A percentile compares a stretch with the other conserved stretches of the same genome.
phyloP scores from a whole-genome alignment of 2,888 invertebrate genomes.

The Philereme transversata region DNA sequence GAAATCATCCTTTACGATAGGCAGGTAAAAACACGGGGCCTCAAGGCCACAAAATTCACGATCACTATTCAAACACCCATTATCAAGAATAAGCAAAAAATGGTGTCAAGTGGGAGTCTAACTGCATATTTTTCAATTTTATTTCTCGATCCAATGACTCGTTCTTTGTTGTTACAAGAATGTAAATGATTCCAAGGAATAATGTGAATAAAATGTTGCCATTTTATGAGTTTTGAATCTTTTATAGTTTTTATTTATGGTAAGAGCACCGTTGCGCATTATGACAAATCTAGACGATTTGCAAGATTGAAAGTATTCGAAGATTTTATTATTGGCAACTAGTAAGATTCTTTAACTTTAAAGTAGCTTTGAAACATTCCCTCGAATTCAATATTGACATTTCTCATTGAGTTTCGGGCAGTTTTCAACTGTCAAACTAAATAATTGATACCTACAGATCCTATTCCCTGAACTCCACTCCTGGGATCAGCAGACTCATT shows the following conservation, averaged over 20 bases:
- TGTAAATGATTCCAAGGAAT: constrained; percentile 17
- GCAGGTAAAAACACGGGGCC: constrained; percentile 35
- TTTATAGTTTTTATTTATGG: constrained; percentile 23
- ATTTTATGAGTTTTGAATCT: constrained; percentile 18
- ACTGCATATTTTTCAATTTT: constrained; percentile 34
- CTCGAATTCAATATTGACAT: too few relatives aligned
- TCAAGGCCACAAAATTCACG: constrained; percentile 36
- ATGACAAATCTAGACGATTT: constrained; percentile 19
- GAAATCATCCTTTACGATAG: constrained; percentile 33
- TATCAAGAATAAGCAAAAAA: constrained; percentile 36
- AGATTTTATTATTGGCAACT: constrained; percentile 5
- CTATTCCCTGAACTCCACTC: too few relatives aligned
- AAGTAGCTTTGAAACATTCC: background rate
- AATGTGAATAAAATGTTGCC: constrained; percentile 17
- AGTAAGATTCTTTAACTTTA: constrained; percentile 3
- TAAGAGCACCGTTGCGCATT: constrained; percentile 10
- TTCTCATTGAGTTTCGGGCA: too few relatives aligned
- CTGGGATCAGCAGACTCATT: too few relatives aligned
- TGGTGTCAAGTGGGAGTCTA: constrained; percentile 33
- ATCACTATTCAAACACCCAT: constrained; percentile 35
- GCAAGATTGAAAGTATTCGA: constrained; percentile 9
- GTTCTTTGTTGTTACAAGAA: constrained; percentile 15
- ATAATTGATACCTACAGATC: too few relatives aligned
- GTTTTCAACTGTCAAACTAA: too few relatives aligned
- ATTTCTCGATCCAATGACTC: constrained; percentile 20